Base-by-base conservation (phyloP, 2,113 vertebrate species). In the Thunnus thynnus region DNA sequence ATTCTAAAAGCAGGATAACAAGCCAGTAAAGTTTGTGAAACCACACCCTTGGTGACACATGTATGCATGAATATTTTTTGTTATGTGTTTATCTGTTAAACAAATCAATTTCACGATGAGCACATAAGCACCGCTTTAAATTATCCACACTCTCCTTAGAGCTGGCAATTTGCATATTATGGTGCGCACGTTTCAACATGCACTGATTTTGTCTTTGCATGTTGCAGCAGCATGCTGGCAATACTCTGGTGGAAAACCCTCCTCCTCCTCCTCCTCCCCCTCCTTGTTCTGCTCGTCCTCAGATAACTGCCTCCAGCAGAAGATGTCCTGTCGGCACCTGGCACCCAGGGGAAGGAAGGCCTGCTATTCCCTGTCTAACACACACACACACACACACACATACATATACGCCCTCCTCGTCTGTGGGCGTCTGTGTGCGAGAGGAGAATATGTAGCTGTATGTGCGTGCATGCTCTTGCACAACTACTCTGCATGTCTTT, bases 281-380 rank as follows among this genome's bases (percentile, higher is more conserved):
- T 72, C 41, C 79, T 76, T 61, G 72, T 85, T 86, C 85, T 69
- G 66, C 87, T 88, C 78, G 84, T 91, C 90, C 89, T 92, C 87
- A 92, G 92, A 94, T 93, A 91, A 92, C 90, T 85, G 92, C 93
- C 93, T 91, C 80, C 79, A 91, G 92, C 91, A 84, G 86, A 90
- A 91, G 85, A 90, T 91, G 90, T 94, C 93, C 92, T 93, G 88
- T 90, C 84, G 86, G 89, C 89, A 91, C 90, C 89, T 92, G 87
- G 83, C 84, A 93, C 89, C 90, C 84, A 54, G 68, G 90, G 92
- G 87, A 90, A 86, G 57, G 80, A 71, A 85, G 86, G 77, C 84
- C 84, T 72, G 78, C 85, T 83, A 83, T 88, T 89, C 82, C 86
- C 83, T 48, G 52, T 69, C 87, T 85, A 58, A 74, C 82, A 41